Evolutionary conservation across 2,113 vertebrate species (phyloP).

Genomic region (human): GRCh38 chr9:9440001-9440500

Average conservation of each 20-base stretch:
- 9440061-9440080: background rate
- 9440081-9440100: background rate
- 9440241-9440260: background rate
- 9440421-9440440: background rate
- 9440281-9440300: background rate
- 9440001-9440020: background rate
- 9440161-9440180: background rate
- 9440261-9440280: background rate
- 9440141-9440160: background rate
- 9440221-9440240: background rate
- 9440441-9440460: background rate
- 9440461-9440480: background rate
- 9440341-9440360: background rate
- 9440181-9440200: background rate
- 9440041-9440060: background rate
- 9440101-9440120: background rate
- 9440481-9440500: background rate
- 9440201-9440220: background rate
- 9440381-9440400: background rate
- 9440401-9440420: background rate
- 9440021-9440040: background rate
- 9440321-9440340: background rate
- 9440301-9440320: background rate
- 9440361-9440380: background rate
- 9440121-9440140: background rate